Base-by-base conservation (phyloP, 30 jellyfish, hydroid and myxozoan species). In the Cassiopea xamachana region DNA sequence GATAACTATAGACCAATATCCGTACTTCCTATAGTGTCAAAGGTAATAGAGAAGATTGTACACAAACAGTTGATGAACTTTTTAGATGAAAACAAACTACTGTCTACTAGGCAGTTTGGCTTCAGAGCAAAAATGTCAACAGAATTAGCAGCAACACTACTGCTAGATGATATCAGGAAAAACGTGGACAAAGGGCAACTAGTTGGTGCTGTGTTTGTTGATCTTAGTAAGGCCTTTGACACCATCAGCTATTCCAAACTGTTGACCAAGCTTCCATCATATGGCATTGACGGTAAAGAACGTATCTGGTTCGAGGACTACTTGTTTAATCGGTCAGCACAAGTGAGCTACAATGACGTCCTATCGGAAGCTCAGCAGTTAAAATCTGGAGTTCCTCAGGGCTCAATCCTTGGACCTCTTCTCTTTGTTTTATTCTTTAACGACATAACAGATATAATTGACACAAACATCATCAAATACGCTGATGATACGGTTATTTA, bases 151-250 rank as follows among this genome's bases (percentile, higher is more conserved):
- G 89, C 96, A 67, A 88, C 91, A 39, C 93, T 87, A 50, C 86
- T 75, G 62, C 62, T 62, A 47, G 93, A 73, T 77, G 86, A 87
- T 77, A 87, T 85, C 17, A 19, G 80, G 58, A 85, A 60, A 85
- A 75, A 19, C 55, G 62, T 75, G 67, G 77, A 85, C 89, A 72
- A 89, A 71, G 90, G 87, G 80, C 74, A 70, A 55, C 91, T 83
- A 18, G 87, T 75, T 16, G 94, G 94, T 15, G 94, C 96, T 48
- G 89, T 82, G 75, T 82, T 67, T 81, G 69, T 89, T 17, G 96
- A 89, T 55, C 88, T 73, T 14, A 83, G 94, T 46, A 90, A 90
- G 62, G 97, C 97, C 55, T 90, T 89, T 89, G 96, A 89, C 73
- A 89, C 93, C n/a, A 81, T 81, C 59, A 77, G 74, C 89, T 90